Conservation (phyloP, 2,797 vertebrate genomes). For the Enteromius unitaeniatus region DNA sequence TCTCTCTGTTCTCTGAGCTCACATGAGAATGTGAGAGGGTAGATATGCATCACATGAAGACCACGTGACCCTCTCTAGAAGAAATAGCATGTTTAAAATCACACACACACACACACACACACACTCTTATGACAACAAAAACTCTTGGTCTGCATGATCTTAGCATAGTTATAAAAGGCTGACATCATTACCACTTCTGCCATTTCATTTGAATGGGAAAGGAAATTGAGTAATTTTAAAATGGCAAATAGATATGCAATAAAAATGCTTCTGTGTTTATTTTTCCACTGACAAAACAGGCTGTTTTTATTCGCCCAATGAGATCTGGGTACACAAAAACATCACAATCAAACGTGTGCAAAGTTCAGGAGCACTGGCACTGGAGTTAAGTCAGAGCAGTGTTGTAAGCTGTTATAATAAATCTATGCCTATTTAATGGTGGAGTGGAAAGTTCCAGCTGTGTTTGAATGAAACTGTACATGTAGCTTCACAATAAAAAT, state of each 20-base stretch:
- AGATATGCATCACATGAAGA: constrained; percentile 44
- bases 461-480: neutral
- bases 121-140: neutral
- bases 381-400: neutral
- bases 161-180: constrained; percentile 2
- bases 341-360: neutral
- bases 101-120: neutral
- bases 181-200: neutral
- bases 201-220: constrained; percentile 6
- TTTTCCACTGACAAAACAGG: neutral
- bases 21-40: constrained; percentile 29
- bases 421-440: neutral
- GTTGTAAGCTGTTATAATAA: neutral
- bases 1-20: constrained; percentile 29
- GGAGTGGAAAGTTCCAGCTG: neutral
- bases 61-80: constrained; percentile 36
- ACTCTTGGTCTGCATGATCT: neutral
- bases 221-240: neutral
- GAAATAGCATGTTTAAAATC: neutral
- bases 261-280: neutral
- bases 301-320: neutral
- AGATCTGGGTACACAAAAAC: neutral
- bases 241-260: neutral
- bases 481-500: neutral
- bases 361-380: neutral